phyloP scores from a whole-genome alignment of 1,140 invertebrate species.

The Aphelenchoides fujianensis region DNA sequence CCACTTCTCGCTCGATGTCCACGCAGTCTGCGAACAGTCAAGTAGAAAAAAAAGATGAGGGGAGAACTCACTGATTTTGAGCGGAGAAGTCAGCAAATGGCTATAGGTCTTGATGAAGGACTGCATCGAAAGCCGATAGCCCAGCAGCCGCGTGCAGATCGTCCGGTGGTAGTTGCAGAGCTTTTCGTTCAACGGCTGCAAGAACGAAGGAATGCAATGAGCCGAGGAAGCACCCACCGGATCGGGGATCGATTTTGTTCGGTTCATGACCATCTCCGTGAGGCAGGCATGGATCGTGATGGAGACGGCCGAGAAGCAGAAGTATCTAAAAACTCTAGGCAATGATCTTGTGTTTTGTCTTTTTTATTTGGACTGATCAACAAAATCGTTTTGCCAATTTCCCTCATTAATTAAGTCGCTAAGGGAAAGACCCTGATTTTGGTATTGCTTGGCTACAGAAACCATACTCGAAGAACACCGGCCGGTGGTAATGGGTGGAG shows the following conservation, averaged over 20 bases:
- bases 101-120: conserved; percentile 30
- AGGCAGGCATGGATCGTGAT: conserved; percentile 27
- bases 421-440: too few species aligned
- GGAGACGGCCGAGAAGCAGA: conserved; percentile 30
- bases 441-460: too few species aligned
- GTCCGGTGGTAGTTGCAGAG: conserved; percentile 17
- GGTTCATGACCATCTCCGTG: conserved; percentile 16
- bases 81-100: conserved; percentile 16
- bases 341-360: too few species aligned
- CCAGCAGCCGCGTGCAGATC: conserved; percentile 12
- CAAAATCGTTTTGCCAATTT: too few species aligned
- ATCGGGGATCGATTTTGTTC: conserved; percentile 27
- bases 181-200: conserved; percentile 25
- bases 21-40: conserved; percentile 18
- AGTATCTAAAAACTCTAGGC: too few species aligned
- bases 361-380: too few species aligned
- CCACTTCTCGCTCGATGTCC: conserved; percentile 19
- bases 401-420: too few species aligned
- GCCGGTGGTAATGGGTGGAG: conserved; percentile 28
- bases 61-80: conserved; percentile 20
- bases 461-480: conserved; percentile 33
- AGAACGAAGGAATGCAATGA: conserved; percentile 23
- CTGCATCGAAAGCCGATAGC: conserved; percentile 14
- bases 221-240: conserved; percentile 27
- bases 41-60: too few species aligned